Evolutionary conservation across 2,113 vertebrate species (phyloP).

Genomic region (Tetraodon nigroviridis): DNA sequence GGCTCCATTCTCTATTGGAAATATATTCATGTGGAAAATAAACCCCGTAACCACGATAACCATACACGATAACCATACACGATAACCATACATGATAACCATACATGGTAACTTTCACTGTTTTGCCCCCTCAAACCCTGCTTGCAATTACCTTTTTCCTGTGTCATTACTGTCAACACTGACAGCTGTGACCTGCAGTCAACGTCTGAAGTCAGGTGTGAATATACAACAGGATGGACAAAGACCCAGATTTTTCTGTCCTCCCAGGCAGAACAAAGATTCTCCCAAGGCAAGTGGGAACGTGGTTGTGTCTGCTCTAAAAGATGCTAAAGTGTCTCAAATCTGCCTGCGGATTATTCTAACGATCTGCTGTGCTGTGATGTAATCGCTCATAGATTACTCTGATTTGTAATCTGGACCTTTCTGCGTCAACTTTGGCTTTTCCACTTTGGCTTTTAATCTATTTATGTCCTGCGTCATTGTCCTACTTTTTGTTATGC

Average conservation of each 20-base stretch:
- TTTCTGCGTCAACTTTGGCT: conserved; percentile 17
- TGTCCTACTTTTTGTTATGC: conserved; percentile 44
- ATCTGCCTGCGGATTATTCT: conserved; percentile 14
- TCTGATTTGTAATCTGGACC: conserved; percentile 17
- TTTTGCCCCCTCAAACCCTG: no score
- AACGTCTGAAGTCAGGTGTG: no score
- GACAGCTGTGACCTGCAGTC: no score
- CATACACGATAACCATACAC: neutral
- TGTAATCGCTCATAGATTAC: conserved; percentile 27
- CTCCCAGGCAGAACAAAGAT: no score
- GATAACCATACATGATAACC: neutral
- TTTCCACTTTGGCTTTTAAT: conserved; percentile 38
- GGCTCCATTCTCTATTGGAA: neutral
- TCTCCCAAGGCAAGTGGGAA: no score
- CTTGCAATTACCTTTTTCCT: neutral
- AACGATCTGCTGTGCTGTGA: conserved; percentile 21
- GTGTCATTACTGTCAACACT: no score
- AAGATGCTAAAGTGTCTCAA: neutral
- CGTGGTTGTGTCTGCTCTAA: no score
- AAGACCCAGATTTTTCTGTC: no score
- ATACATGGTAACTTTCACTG: neutral
- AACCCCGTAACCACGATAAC: neutral
- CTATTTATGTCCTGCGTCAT: conserved; percentile 39
- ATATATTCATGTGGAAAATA: neutral
- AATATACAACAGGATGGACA: no score